Evolutionary conservation across 2,888 invertebrate genomes (phyloP), one percentile per base, ranked within the genome.

Genomic region (Luperina testacea): DNA sequence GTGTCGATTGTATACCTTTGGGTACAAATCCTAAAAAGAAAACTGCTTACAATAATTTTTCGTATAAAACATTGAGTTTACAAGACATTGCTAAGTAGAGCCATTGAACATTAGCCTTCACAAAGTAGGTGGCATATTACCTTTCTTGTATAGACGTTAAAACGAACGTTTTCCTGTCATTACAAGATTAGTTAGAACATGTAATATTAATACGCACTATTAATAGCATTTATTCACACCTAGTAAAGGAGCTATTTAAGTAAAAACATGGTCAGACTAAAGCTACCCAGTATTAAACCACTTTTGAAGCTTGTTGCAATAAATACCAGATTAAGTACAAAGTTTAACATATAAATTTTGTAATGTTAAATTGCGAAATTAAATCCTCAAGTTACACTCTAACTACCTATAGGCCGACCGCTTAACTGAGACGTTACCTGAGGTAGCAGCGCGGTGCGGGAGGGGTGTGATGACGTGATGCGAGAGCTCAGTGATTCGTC

Each of bases 191-290:
- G 9, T 11, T 51, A 59, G 0, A 72, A 57, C 82, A 77, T 82
- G 81, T 86, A 76, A 77, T 77, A 75, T 74, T 77, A 88, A 83
- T 79, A 83, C 38, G 53, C 13, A 57, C 73, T 69, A 86, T 87
- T 86, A 85, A 64, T 70, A 73, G 57, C 70, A 80, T 81, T 88
- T 88, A 88, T 88, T 88, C 87, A 85, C 87, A 88, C 88, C 85
- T 88, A 74, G 73, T 81, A 2, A 86, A 67, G 65, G 71, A 57
- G 77, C 2, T 79, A 64, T 82, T 84, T 80, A 78, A 76, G 32
- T 75, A 38, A 69, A 75, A 87, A 84, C 75, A 72, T 85, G 82
- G 81, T n/a, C n/a, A 57, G 8, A 61, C 51, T 24, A 75, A 53
- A 78, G 57, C 68, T 74, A 70, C 61, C 51, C 68, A 72, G 61